Base-by-base conservation (phyloP, 2,113 vertebrate species). In the Labrus mixtus region DNA sequence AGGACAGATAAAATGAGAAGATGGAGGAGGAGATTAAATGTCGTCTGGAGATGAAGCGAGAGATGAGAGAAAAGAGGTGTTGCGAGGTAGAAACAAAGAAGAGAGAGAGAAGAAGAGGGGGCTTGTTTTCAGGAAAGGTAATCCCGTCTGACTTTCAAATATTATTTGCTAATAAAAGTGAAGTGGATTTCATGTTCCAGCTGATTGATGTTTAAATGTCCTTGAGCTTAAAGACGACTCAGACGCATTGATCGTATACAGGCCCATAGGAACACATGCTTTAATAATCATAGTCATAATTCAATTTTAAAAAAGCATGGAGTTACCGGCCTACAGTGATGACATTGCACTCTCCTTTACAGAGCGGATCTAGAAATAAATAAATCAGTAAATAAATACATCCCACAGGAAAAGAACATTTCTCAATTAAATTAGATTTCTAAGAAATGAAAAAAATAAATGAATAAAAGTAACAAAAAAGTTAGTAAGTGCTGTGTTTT, bases 241-340 rank as follows among this genome's bases (percentile, higher is more conserved):
- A 1, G 56, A 93, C 79, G 84, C 79, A 68, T 36, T 15, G 58
- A 73, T 73, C 16, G 73, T 81, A 66, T 33, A 76, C 86, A 87
- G 90, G 89, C 86, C 86, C 83, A 60, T 73, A 83, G 89, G 89
- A 94, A 92, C 85, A 93, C 94, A 94, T 95, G 93, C 94, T 93
- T 92, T 91, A 90, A 88, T 91, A 41, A 79, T 86, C 74, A 77
- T 78, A 66, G 68, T 78, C 81, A 76, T 46, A 81, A 79, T 61
- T 79, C 33, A 74, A 33, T 67, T 58, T 54, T 63, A 68, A 54
- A 68, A 87, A 89, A 88, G 73, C 84, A 91, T 81, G 76, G 75
- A 56, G 60, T 79, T 68, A 86, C 84, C 58, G 90, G 90, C 87
- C 87, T 61, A 90, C 79, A 84, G 82, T 76, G 81, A 81, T 65